Percentiles rank a stretch among this genome's conserved stretches.
Evolutionary conservation across 2,797 vertebrate genomes (phyloP).

Genomic region (Spinus pinus): DNA sequence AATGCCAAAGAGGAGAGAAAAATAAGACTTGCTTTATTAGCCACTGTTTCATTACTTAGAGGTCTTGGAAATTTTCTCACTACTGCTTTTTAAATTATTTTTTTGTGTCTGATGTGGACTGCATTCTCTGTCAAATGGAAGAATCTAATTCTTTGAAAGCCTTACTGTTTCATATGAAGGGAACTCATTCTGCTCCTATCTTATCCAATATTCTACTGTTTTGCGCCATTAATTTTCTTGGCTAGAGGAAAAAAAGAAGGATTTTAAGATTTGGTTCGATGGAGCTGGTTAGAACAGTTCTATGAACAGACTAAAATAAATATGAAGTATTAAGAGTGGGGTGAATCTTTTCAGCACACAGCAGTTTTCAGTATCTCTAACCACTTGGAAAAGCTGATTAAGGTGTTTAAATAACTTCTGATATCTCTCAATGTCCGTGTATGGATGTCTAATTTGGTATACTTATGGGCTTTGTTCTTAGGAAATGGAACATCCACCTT

Average conservation of each 20-base stretch:
- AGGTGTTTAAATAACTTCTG: constrained; percentile 30
- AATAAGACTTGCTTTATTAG: neutral
- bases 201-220: neutral
- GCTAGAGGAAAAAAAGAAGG: neutral
- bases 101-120: neutral
- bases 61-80: neutral
- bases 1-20: neutral
- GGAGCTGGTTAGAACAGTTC: neutral
- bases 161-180: neutral
- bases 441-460: neutral
- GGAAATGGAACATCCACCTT: neutral
- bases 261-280: neutral
- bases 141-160: neutral
- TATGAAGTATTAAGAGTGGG: neutral
- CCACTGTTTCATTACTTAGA: neutral
- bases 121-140: neutral
- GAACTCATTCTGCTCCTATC: neutral
- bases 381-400: constrained; percentile 47
- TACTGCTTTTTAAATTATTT: neutral
- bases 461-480: neutral
- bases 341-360: neutral
- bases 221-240: neutral
- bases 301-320: constrained; percentile 23
- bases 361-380: neutral
- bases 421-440: neutral